Conservation (phyloP, 2,797 vertebrate genomes). For the Anisognathus igniventris region DNA sequence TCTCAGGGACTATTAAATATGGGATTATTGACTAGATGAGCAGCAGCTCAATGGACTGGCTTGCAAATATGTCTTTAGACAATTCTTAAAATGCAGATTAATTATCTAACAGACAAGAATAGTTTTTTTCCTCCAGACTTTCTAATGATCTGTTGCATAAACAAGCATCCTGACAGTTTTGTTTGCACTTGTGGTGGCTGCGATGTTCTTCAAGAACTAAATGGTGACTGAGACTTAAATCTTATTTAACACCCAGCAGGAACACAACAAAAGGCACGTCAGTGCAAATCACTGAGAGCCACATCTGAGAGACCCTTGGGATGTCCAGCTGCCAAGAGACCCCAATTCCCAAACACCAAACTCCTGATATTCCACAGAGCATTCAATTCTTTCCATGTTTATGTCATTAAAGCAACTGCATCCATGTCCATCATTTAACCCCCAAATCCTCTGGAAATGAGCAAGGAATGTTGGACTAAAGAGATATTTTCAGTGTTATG, state of each 20-base stretch:
- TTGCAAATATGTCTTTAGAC: constrained; percentile 54
- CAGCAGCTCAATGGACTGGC: constrained; percentile 31
- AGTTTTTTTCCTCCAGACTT: constrained; percentile 19
- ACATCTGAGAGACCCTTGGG: background rate
- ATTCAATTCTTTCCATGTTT: background rate
- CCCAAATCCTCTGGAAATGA: background rate
- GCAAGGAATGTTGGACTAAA: fast-evolving
- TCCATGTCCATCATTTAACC: background rate
- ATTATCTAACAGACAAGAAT: constrained; percentile 44
- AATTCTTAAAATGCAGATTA: constrained; percentile 62
- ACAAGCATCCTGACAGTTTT: constrained; percentile 31
- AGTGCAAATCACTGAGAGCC: background rate
- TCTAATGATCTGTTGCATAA: constrained; percentile 50
- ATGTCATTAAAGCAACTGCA: background rate
- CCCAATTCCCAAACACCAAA: background rate
- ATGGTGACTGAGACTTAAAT: constrained; percentile 13
- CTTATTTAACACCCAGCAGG: constrained; percentile 35
- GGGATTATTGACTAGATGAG: constrained; percentile 53
- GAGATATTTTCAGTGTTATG: background rate
- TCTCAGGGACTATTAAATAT: constrained; percentile 55
- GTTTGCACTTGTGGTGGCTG: background rate
- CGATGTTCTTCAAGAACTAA: background rate
- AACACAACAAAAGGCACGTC: background rate
- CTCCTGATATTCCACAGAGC: fast-evolving
- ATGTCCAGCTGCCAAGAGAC: background rate